Base-by-base conservation (phyloP, 2,888 invertebrate species). In the Erebia palarica region DNA sequence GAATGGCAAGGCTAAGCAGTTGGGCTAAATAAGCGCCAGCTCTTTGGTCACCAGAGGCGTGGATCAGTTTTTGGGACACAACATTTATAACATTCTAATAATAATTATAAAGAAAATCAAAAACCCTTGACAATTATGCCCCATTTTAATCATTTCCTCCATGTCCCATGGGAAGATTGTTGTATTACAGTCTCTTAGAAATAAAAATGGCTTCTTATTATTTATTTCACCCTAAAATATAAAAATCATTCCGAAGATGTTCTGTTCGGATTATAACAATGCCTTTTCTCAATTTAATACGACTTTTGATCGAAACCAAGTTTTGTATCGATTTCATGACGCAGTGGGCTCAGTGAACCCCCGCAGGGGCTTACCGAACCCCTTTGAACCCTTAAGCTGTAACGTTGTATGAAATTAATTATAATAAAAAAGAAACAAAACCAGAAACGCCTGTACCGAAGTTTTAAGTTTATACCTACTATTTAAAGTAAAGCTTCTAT, bases 271-370 rank as follows among this genome's bases (percentile, higher is more conserved):
- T n/a, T 79, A 78, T 78, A 78, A 80, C 79, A 79, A 81, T 78
- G 65, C 74, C 74, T 55, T 68, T 61, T 61, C 53, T 47, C 74
- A 76, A 77, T 83, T 83, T 85, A 86, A 87, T 86, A 81, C 81
- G 78, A 75, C 80, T 80, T 83, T 87, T 83, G 85, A 87, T 84
- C 75, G 80, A 83, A 85, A 83, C 84, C 81, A 80, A 87, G 86
- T 87, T 87, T 84, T 85, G 90, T 91, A 91, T 91, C 91, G 89
- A 89, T 92, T 91, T 90, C 91, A 86, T 81, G 80, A 84, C 85
- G 84, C 84, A 80, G 84, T 82, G 77, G 86, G 88, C 87, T 89
- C 86, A 86, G 81, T 80, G 85, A 81, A 85, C 87, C 86, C 90
- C 87, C 77, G 85, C 73, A 70, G 86, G 66, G 84, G 76, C 69